Conservation (phyloP, 30 jellyfish, hydroid and myxozoan species). For the Catostylus mosaicus region DNA sequence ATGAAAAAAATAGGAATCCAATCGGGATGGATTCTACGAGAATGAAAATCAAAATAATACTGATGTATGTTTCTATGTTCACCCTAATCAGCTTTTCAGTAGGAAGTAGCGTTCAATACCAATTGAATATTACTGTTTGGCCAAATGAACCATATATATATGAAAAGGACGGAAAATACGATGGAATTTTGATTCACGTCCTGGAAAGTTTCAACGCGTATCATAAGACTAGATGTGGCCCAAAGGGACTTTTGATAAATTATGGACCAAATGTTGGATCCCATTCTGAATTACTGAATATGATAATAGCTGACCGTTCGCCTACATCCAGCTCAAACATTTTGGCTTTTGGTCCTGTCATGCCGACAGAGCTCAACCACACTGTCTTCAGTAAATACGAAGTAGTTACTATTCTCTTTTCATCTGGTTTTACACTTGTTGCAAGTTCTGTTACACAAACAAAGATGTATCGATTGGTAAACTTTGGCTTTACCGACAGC, state of each 20-base stretch:
- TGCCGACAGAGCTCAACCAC: constrained; percentile 6
- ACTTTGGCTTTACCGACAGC: constrained; percentile 52
- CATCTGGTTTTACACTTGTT: constrained; percentile 44
- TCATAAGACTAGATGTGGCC: background rate
- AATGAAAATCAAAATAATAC: too few species aligned
- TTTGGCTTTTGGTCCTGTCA: constrained; percentile 22
- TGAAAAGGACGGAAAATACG: background rate
- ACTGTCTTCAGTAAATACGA: background rate
- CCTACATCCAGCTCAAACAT: background rate
- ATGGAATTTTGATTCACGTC: background rate
- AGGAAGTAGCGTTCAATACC: background rate
- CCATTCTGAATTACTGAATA: constrained; percentile 2
- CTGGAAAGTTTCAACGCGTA: background rate
- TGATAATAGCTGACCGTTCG: background rate
- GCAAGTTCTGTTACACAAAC: constrained; percentile 1
- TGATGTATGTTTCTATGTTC: too few species aligned
- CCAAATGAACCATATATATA: constrained; percentile 30
- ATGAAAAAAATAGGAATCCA: too few species aligned
- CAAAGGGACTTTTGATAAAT: constrained; percentile 31
- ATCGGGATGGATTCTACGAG: too few species aligned
- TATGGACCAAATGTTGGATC: constrained; percentile 1
- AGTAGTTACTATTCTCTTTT: background rate
- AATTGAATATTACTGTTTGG: constrained; percentile 19
- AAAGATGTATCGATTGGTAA: constrained; percentile 44
- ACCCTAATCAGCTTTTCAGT: background rate